Percentiles rank a stretch among this genome's conserved stretches.
Conservation (phyloP, 2,888 invertebrate genomes). For the Melieria omissa region DNA sequence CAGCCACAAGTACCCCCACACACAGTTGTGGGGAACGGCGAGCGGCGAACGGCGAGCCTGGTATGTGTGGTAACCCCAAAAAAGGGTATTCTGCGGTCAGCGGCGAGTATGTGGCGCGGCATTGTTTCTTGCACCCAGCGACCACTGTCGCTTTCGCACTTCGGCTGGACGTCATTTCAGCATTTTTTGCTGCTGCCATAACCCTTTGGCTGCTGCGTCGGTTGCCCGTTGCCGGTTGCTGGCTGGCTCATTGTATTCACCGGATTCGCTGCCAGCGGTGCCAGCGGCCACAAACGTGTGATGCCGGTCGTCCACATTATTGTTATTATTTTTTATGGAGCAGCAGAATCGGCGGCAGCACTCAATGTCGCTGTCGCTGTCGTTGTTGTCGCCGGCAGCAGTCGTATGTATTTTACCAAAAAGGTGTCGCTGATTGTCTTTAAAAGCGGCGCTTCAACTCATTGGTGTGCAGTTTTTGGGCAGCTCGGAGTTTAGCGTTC, state of each 20-base stretch:
- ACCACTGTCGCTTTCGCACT: constrained; percentile 33
- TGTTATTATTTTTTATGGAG: too few species aligned
- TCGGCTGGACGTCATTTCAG: too few species aligned
- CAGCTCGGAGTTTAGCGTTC: constrained; percentile 23
- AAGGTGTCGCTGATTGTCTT: constrained; percentile 66
- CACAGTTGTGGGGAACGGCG: too few species aligned
- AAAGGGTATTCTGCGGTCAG: constrained; percentile 12
- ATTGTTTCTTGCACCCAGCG: constrained; percentile 29
- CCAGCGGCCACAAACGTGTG: background rate
- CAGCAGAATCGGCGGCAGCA: background rate
- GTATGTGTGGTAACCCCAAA: constrained; percentile 14
- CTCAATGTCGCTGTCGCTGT: constrained; percentile 13
- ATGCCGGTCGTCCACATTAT: too few species aligned
- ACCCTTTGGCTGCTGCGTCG: background rate
- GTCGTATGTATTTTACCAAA: constrained; percentile 43
- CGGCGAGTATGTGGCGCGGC: constrained; percentile 15
- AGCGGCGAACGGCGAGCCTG: background rate
- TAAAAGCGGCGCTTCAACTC: constrained; percentile 61
- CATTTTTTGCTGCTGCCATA: background rate
- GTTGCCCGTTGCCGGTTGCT: background rate
- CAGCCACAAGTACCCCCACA: background rate
- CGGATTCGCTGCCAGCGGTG: background rate
- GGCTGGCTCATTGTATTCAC: too few species aligned
- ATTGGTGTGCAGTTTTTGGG: constrained; percentile 16
- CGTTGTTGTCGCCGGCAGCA: constrained; percentile 9